Conservation (phyloP, 2,113 vertebrate species). For the Neoarius graeffei region DNA sequence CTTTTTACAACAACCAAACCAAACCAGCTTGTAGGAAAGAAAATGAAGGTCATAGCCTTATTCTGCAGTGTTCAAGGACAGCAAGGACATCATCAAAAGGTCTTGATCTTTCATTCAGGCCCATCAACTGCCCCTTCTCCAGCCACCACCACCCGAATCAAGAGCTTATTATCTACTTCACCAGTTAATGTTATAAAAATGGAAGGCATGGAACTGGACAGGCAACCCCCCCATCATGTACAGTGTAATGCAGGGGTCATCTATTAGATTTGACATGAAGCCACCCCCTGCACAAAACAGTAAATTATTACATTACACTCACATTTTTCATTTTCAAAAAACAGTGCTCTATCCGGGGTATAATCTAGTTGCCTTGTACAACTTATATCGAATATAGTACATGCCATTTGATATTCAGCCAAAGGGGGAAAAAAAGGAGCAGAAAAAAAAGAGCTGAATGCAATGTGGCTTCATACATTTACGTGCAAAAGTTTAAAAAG, state of each 20-base stretch:
- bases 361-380: neutral
- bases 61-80: constrained; percentile 29
- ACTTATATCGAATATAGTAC: neutral
- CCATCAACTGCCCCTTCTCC: neutral
- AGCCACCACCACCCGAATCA: constrained; percentile 33
- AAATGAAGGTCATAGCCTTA: constrained; percentile 47
- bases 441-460: neutral
- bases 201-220: constrained; percentile 24
- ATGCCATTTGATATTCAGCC: neutral
- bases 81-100: constrained; percentile 29
- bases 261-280: neutral
- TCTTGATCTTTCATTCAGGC: constrained; percentile 33
- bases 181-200: constrained; percentile 40
- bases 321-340: neutral
- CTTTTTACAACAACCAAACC: constrained; percentile 36
- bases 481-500: neutral
- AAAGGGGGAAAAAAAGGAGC: neutral
- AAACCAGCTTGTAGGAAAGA: constrained; percentile 47
- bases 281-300: neutral
- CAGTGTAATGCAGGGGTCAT: neutral
- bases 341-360: neutral
- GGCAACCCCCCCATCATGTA: neutral
- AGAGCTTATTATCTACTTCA: constrained; percentile 44
- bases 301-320: neutral
- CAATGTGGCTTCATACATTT: neutral